Evolutionary conservation across 2,888 invertebrate species (phyloP), one percentile per base, ranked within the genome.

Genomic region (Drosophila phalerata): DNA sequence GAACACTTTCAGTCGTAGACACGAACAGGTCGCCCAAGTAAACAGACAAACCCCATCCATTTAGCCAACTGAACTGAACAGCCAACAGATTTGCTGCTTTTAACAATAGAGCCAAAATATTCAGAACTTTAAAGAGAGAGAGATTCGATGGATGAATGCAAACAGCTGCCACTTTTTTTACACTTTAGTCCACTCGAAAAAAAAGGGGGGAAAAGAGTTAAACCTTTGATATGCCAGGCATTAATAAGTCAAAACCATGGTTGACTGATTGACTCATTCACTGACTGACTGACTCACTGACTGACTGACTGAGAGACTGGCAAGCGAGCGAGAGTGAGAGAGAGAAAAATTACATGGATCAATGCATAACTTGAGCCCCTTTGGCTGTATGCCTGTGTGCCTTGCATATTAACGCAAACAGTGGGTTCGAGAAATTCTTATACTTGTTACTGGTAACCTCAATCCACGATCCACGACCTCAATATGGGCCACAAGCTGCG

Each of bases 201-300:
- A 2, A 2, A 15, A 5, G 40, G 28, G 28, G 8, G 48, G n/a
- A 13, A 53, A 66, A 51, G 61, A 73, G 71, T 69, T 69, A 63
- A 83, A 63, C 76, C 71, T 76, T 80, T 83, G 60, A 69, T 66
- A 71, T 68, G 55, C 58, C 49, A 11, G 69, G 75, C 87, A 85
- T 85, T 85, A 81, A 82, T 79, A 85, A 87, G 89, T 85, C 85
- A 85, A 74, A 74, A 43, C 68, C 89, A 68, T 72, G 72, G 55
- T 57, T 67, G 70, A 53, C 56, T 67, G 62, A 17, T 37, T 48
- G 63, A 58, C 32, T 56, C 19, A 51, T 42, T 64, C 60, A 57
- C 52, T 60, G 55, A 66, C 45, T 57, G 57, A 49, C 48, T 42
- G 45, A 57, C 25, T 40, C 22, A 38, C 17, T 51, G 47, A 34